Base-by-base conservation (phyloP, 2,888 invertebrate genomes). In the Ctenicera cuprea region DNA sequence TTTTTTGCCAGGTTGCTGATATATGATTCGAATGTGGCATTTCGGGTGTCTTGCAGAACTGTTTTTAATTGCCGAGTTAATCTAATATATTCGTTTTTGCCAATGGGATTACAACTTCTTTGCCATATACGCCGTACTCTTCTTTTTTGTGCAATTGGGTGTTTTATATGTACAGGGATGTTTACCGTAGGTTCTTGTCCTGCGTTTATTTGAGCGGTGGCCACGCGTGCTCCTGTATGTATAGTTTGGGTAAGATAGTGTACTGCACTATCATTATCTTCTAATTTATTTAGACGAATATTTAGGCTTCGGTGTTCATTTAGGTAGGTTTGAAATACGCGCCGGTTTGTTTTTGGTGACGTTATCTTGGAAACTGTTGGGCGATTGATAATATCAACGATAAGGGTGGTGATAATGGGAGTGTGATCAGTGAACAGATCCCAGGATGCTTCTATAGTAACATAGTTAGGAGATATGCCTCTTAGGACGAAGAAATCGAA, bases 91-190 rank as follows among this genome's bases (percentile, higher is more conserved):
- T 33, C 45, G 11, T 22, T 64, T 64, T 64, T 64, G 22, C 14
- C 63, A 2, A 22, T 63, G n/a, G 14, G 64, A 50, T 64, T 64
- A n/a, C 48, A 48, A 16, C 33, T 64, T 48, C 48, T 64, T 26
- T 48, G 64, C 50, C 64, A 48, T 26, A 38, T 48, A 43, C 48
- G 30, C 22, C 50, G 4, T 20, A 16, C 26, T 37, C 50, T 64
- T 22, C 37, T n/a, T 64, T 64, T 64, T 50, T 64, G 16, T 9
- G 64, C 64, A 16, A 64, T 30, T 4, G 48, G 18, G 12, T 26
- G 22, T 48, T 33, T 64, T 22, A 64, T 64, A 30, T 43, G 14
- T 26, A 30, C 38, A 3, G 48, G 64, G 7, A 41, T 14, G 22
- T 64, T 64, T 12, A 16, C n/a, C n/a, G n/a, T n/a, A n/a, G n/a